A percentile compares a stretch with the other conserved stretches of the same genome.
Evolutionary conservation across 2,113 vertebrate species (phyloP).

Genomic region (Sterna hirundo): DNA sequence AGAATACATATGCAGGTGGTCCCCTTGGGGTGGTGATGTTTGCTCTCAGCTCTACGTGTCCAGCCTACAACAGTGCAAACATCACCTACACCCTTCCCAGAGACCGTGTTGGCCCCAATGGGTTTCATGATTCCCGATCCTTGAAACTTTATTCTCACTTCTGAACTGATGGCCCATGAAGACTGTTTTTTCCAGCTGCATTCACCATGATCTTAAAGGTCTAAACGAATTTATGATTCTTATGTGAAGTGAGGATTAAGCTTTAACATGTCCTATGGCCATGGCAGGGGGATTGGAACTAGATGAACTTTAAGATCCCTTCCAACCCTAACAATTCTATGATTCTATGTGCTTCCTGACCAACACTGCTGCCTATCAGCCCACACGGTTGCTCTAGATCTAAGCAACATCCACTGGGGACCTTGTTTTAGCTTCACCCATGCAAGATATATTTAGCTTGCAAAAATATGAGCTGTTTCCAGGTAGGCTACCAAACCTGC

Average conservation of each 20-base stretch:
- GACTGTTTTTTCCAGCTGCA: neutral
- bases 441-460: neutral
- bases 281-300: no score
- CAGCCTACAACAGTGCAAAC: neutral
- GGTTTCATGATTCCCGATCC: neutral
- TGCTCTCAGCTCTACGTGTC: neutral
- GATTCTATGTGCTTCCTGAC: neutral
- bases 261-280: neutral
- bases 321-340: no score
- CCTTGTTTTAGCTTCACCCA: neutral
- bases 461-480: neutral
- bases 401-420: neutral
- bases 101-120: neutral
- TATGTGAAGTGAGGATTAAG: neutral
- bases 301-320: no score
- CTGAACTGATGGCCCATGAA: neutral
- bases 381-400: neutral
- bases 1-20: neutral
- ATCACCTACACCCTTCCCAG: neutral
- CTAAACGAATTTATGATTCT: neutral
- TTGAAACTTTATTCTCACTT: neutral
- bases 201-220: neutral
- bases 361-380: neutral
- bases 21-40: neutral
- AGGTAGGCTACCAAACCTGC: neutral